Evolutionary conservation across 2,797 vertebrate species (phyloP).

Genomic region (Aeoliscus strigatus): DNA sequence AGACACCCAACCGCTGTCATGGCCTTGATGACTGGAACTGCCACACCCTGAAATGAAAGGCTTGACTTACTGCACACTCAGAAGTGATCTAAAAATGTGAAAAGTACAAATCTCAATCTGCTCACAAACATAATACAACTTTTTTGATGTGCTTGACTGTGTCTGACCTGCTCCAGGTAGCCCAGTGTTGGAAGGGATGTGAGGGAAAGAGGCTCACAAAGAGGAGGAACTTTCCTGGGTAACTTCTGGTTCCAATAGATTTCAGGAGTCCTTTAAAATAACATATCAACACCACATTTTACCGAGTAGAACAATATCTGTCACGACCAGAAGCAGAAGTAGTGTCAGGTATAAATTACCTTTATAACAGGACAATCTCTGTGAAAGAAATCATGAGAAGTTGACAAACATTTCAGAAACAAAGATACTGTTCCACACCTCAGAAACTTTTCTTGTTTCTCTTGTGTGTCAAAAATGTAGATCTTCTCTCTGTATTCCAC

Average conservation of each 20-base stretch:
- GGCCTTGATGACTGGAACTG: slow-evolving; percentile 86
- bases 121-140: background rate
- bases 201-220: slow-evolving; percentile 79
- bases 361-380: no score
- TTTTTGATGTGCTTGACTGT: background rate
- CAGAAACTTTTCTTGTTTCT: slow-evolving; percentile 86
- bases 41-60: slow-evolving; percentile 75
- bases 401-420: background rate
- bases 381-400: no score
- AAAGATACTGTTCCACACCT: slow-evolving; percentile 66
- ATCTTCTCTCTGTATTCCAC: slow-evolving; percentile 82
- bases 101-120: no score
- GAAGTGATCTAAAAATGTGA: no score
- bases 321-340: background rate
- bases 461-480: slow-evolving; percentile 82
- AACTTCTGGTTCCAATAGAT: slow-evolving; percentile 85
- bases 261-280: slow-evolving; percentile 77
- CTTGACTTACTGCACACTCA: slow-evolving; percentile 1
- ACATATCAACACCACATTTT: slow-evolving; percentile 7
- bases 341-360: no score
- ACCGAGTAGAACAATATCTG: slow-evolving; percentile 1
- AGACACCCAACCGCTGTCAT: slow-evolving; percentile 88
- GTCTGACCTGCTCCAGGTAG: slow-evolving; percentile 90
- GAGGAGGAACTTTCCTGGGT: slow-evolving; percentile 85
- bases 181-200: slow-evolving; percentile 86